Conservation (phyloP, 37 sponge, comb jelly and placozoan genomes). For the Aphrocallistes beatrix region DNA sequence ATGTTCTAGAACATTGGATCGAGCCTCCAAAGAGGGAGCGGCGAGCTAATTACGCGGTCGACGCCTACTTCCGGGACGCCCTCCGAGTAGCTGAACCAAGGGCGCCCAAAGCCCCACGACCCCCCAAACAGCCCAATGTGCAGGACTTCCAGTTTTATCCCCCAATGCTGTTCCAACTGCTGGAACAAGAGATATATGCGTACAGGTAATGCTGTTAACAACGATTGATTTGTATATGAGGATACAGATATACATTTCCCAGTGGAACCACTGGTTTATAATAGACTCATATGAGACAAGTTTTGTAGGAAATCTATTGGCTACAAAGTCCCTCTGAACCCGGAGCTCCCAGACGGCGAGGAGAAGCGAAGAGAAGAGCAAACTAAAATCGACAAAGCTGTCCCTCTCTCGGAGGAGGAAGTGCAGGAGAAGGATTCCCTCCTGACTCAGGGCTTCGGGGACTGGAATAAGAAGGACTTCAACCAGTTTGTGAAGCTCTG, state of each 20-base stretch:
- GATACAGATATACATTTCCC: too few species aligned
- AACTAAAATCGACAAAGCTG: conserved; percentile 75
- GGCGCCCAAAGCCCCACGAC: conserved; percentile 94
- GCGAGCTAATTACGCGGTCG: conserved; percentile 94
- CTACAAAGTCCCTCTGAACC: conserved; percentile 72
- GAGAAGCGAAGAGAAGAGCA: conserved; percentile 77
- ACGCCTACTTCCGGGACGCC: conserved; percentile 91
- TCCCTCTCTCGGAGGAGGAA: conserved; percentile 81
- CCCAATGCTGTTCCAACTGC: conserved; percentile 75
- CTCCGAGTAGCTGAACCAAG: conserved; percentile 82
- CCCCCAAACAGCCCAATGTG: conserved; percentile 92
- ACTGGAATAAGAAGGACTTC: conserved; percentile 90
- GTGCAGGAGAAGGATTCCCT: conserved; percentile 61
- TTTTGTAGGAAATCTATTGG: conserved; percentile 41
- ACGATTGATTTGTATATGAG: too few species aligned
- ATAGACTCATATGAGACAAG: too few species aligned
- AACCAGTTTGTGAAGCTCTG: conserved; percentile 94
- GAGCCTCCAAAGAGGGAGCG: conserved; percentile 95
- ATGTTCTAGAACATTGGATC: conserved; percentile 65
- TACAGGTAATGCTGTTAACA: too few species aligned
- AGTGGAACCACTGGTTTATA: too few species aligned
- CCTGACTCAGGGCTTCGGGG: conserved; percentile 68
- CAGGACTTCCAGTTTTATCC: conserved; percentile 99
- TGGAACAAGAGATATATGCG: conserved; percentile 91
- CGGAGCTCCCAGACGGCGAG: conserved; percentile 72